phyloP scores from a whole-genome alignment of 2,113 vertebrate species.

The Callospermophilus lateralis region DNA sequence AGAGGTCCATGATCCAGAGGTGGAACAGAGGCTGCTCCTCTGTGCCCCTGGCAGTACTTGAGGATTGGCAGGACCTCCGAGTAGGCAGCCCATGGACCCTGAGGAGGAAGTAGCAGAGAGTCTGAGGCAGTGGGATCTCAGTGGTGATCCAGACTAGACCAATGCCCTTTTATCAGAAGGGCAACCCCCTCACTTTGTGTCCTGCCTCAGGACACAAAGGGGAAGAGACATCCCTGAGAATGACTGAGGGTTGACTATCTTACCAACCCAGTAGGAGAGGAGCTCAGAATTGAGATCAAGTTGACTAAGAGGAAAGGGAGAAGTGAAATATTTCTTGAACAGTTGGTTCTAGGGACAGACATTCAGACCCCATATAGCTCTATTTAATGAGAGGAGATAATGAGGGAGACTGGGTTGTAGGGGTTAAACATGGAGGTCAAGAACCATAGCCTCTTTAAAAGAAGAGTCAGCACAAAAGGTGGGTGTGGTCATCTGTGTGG shows the following conservation, averaged over 20 bases:
- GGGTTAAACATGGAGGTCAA: neutral
- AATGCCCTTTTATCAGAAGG: neutral
- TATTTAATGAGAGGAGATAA: neutral
- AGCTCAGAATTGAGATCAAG: neutral
- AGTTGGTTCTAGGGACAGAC: neutral
- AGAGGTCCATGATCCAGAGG: neutral
- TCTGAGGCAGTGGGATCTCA: neutral
- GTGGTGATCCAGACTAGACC: neutral
- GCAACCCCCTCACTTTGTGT: accelerated
- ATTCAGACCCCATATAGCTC: neutral
- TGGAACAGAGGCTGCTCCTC: neutral
- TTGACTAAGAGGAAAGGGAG: neutral
- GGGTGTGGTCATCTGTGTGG: neutral
- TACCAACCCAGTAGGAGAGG: neutral
- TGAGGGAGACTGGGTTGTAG: neutral
- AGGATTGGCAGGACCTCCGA: neutral
- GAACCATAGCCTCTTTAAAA: neutral
- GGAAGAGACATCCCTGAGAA: neutral
- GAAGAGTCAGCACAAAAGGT: neutral
- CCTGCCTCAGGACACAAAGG: neutral
- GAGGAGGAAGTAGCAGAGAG: neutral
- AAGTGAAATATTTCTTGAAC: neutral
- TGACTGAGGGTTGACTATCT: neutral
- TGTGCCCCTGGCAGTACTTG: neutral
- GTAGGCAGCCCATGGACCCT: neutral